Percentiles rank a stretch among this genome's conserved stretches.
Evolutionary conservation across 2,888 invertebrate species (phyloP).

Genomic region (Epicampocera succincta): DNA sequence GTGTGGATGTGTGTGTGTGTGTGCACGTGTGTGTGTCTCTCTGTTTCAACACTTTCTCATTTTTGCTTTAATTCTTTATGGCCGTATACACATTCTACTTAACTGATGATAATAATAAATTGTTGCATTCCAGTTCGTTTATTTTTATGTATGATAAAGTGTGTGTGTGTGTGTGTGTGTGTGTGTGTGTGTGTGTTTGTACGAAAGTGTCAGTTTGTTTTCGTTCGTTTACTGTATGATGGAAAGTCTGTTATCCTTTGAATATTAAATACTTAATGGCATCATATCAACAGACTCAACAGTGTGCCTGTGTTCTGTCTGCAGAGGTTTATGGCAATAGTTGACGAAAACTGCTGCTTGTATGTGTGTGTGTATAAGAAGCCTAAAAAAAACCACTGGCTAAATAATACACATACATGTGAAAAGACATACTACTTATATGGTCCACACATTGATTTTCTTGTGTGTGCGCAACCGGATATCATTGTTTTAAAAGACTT

Average conservation of each 20-base stretch:
- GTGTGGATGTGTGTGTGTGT: too few species aligned
- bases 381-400: neutral
- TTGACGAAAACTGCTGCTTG: constrained; percentile 47
- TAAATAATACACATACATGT: neutral
- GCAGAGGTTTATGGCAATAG: constrained; percentile 38
- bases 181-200: neutral
- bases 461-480: neutral
- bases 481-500: constrained; percentile 16
- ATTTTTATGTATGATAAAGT: neutral
- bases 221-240: constrained; percentile 26
- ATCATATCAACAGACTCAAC: constrained; percentile 56
- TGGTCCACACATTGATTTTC: too few species aligned
- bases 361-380: neutral
- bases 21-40: too few species aligned
- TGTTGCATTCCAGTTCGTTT: constrained; percentile 41
- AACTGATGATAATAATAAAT: constrained; percentile 60
- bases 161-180: neutral
- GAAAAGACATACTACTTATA: too few species aligned
- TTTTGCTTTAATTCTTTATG: constrained; percentile 17
- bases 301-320: constrained; percentile 43
- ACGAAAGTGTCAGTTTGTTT: neutral
- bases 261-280: constrained; percentile 71
- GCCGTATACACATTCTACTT: constrained; percentile 40
- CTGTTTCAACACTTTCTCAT: constrained; percentile 3
- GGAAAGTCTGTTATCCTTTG: constrained; percentile 65